These are phyloP conservation scores for Neotragus pygmaeus DNA, from an alignment of 2,113 vertebrate genomes.

Conservation along the genomic window DNA sequence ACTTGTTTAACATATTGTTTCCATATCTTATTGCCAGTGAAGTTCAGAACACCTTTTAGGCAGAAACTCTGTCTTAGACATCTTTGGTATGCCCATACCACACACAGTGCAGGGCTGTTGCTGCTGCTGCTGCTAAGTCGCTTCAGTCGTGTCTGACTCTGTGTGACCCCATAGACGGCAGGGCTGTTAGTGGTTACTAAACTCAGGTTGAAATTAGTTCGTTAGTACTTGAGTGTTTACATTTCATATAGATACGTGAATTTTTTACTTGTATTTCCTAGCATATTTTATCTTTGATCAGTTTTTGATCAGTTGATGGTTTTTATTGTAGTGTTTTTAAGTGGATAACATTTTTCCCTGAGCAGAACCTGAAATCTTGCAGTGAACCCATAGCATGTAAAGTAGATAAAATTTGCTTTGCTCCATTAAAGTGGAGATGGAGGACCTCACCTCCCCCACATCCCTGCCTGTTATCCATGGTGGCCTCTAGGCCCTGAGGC, in stretches of 20 bases:
- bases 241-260: neutral
- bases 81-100: neutral
- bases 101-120: neutral
- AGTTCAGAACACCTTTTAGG: neutral
- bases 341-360: neutral
- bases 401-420: neutral
- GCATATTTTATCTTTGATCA: neutral
- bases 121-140: no score
- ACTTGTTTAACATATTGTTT: neutral
- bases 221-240: neutral
- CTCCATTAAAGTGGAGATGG: neutral
- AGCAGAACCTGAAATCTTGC: neutral
- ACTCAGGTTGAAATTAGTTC: neutral
- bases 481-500: neutral
- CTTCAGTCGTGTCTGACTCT: no score
- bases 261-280: neutral
- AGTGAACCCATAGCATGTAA: neutral
- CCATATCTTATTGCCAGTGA: neutral
- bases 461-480: neutral
- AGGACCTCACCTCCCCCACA: neutral
- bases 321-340: constrained; percentile 2
- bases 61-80: neutral
- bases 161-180: no score
- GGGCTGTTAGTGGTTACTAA: neutral
- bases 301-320: neutral